Evolutionary conservation across 2,113 vertebrate species (phyloP).

Genomic region (Apus apus): DNA sequence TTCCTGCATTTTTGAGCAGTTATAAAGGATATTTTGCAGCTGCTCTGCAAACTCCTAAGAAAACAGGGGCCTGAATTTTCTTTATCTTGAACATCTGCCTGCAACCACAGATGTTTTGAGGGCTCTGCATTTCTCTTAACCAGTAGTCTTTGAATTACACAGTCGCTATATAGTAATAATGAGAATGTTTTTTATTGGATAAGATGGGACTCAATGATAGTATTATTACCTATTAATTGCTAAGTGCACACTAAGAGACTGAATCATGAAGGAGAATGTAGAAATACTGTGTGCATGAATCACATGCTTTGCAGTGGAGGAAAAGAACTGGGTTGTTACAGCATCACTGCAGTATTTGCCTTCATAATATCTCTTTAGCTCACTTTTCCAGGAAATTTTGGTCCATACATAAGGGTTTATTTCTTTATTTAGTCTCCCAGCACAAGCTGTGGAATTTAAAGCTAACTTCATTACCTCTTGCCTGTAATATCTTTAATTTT

Average conservation of each 20-base stretch:
- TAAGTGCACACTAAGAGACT: not conserved
- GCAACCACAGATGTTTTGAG: not conserved
- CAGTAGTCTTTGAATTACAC: not conserved
- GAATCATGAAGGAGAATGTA: not conserved
- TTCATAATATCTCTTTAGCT: not conserved
- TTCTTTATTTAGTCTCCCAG: not conserved
- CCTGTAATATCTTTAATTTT: not conserved
- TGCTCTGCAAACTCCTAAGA: constrained; percentile 14
- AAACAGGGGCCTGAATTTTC: not conserved
- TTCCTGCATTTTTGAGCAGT: not conserved
- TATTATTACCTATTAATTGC: not conserved
- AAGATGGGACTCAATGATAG: not conserved
- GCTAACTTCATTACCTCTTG: not conserved
- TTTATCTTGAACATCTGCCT: constrained; percentile 1
- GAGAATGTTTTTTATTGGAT: not conserved
- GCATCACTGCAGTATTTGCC: not conserved
- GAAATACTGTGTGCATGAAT: not conserved
- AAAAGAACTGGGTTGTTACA: not conserved
- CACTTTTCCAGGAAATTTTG: not conserved
- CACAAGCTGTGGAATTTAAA: not conserved
- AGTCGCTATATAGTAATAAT: not conserved
- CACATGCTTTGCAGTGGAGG: not conserved
- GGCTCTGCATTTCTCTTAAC: not conserved
- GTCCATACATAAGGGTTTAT: not conserved
- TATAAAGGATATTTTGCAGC: constrained; percentile 31